These are phyloP conservation scores for Steinernema feltiae DNA, from an alignment of 1,140 invertebrate species.

Conservation along the genomic window DNA sequence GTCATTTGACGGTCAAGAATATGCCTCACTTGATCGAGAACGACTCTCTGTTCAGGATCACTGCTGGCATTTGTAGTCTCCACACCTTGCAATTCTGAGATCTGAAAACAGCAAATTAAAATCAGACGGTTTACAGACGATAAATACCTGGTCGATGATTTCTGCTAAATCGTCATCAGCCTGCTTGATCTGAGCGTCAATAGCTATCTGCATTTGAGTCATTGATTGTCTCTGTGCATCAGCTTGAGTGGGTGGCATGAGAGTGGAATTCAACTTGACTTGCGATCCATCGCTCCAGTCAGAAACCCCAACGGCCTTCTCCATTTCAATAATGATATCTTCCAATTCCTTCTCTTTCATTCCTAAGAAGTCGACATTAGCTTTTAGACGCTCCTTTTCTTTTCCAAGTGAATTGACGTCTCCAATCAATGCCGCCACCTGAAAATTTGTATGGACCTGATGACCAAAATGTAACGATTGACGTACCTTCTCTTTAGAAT, in stretches of 20 bases:
- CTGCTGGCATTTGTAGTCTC: neutral
- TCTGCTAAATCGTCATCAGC: neutral
- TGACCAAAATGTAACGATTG: neutral
- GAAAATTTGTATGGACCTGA: neutral
- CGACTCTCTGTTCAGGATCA: neutral
- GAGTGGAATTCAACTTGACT: neutral
- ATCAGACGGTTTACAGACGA: neutral
- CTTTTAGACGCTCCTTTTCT: neutral
- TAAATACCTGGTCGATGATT: neutral
- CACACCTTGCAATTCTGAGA: neutral
- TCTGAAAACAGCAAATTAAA: neutral
- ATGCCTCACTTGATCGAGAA: neutral
- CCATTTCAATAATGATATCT: neutral
- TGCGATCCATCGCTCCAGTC: constrained; percentile 6
- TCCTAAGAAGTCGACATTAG: neutral
- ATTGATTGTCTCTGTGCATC: neutral
- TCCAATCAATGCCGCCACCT: neutral
- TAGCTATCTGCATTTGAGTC: neutral
- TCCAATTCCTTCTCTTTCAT: neutral
- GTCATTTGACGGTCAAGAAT: neutral
- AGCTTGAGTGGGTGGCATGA: neutral
- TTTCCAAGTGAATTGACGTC: neutral
- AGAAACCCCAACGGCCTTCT: neutral
- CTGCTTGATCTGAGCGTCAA: neutral
- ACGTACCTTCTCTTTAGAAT: neutral